Evolutionary conservation across 2,797 vertebrate species (phyloP).

Genomic region (Hirundo rustica): DNA sequence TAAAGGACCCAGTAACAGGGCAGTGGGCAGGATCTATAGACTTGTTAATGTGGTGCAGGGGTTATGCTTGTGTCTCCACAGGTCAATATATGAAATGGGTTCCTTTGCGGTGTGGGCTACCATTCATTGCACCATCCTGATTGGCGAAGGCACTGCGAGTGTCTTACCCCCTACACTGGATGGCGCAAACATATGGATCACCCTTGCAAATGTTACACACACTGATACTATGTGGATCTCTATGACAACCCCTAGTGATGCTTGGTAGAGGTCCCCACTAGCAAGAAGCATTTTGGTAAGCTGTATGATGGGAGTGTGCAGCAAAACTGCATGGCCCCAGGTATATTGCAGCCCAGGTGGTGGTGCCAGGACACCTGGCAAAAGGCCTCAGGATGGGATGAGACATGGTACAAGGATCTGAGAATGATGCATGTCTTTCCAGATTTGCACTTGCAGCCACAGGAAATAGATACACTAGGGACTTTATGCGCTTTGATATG

Average conservation of each 20-base stretch:
- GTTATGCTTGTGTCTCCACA: background rate
- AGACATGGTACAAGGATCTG: background rate
- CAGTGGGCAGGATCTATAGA: background rate
- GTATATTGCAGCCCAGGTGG: background rate
- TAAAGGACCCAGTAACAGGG: background rate
- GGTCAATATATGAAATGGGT: background rate
- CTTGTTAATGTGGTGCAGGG: background rate
- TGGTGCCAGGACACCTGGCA: background rate
- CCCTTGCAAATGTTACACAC: background rate
- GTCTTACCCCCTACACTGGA: background rate
- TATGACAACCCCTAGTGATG: background rate
- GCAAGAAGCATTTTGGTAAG: background rate
- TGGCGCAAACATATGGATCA: background rate
- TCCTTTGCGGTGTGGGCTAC: accelerated
- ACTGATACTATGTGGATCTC: no score
- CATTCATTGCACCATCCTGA: background rate
- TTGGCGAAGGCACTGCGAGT: background rate
- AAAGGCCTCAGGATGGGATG: no score
- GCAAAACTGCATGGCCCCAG: background rate
- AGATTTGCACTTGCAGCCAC: background rate
- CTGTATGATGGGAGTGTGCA: background rate
- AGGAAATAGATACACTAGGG: background rate
- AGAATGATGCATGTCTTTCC: background rate
- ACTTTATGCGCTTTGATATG: no score
- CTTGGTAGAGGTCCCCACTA: background rate